Evolutionary conservation across 1,140 invertebrate genomes (phyloP).

Genomic region (Drosophila nasuta): DNA sequence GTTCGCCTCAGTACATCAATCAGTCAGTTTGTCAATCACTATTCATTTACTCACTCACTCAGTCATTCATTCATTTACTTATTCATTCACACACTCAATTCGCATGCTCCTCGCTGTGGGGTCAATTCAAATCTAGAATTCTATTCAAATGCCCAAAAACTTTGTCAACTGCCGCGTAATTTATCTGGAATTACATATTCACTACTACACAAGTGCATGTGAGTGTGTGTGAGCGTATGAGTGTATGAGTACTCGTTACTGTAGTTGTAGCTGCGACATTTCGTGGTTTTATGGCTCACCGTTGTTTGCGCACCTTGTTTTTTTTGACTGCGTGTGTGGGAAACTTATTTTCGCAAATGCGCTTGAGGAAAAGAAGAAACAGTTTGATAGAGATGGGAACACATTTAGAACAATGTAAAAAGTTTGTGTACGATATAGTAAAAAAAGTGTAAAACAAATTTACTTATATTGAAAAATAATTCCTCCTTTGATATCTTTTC

Average conservation of each 20-base stretch:
- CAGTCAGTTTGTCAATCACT: background rate
- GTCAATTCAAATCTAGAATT: slow-evolving; percentile 32
- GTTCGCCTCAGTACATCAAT: slow-evolving; percentile 7
- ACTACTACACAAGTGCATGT: background rate
- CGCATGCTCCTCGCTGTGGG: slow-evolving; percentile 38
- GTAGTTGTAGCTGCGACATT: background rate
- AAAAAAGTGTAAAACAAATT: background rate
- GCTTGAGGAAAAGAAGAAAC: background rate
- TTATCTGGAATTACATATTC: slow-evolving; percentile 65
- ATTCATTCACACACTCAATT: slow-evolving; percentile 17
- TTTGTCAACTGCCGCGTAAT: slow-evolving; percentile 67
- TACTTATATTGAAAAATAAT: too few species aligned
- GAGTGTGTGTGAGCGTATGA: too few species aligned
- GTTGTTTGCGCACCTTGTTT: background rate
- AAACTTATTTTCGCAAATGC: background rate
- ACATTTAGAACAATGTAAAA: background rate
- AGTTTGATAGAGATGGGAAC: background rate
- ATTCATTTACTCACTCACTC: background rate
- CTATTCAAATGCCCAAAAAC: slow-evolving; percentile 67
- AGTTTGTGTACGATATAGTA: background rate
- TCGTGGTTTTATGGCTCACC: background rate
- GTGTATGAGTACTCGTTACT: background rate
- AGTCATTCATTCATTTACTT: background rate
- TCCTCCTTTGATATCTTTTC: too few species aligned
- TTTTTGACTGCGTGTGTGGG: background rate